Conservation (phyloP, 2,797 vertebrate genomes). For the Ctenosaura bakeri region DNA sequence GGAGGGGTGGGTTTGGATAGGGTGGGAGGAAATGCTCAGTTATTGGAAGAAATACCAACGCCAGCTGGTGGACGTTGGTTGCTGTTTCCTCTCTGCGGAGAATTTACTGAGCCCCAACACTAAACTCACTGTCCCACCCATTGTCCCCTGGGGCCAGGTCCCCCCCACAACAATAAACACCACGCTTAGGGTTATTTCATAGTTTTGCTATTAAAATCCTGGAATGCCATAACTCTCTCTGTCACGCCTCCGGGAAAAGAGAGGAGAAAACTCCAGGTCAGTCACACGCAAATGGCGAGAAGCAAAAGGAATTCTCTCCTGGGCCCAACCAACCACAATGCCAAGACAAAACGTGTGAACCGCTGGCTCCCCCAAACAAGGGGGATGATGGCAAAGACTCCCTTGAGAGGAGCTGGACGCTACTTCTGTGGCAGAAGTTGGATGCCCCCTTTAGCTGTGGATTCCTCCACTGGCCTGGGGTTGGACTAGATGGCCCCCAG, state of each 20-base stretch:
- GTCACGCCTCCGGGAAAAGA: not conserved
- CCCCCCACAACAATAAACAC: not conserved
- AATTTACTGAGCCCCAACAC: not conserved
- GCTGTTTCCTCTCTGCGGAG: slow-evolving; percentile 19
- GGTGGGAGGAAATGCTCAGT: slow-evolving; percentile 43
- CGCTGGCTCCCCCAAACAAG: too few species aligned
- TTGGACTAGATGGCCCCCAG: too few species aligned
- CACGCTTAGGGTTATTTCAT: not conserved
- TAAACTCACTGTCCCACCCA: not conserved
- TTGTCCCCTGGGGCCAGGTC: not conserved
- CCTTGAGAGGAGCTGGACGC: too few species aligned
- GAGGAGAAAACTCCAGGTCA: not conserved
- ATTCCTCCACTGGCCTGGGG: too few species aligned
- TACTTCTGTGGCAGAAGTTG: too few species aligned
- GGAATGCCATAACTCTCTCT: not conserved
- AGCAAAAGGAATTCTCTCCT: too few species aligned
- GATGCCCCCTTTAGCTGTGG: too few species aligned
- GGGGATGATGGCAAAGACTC: too few species aligned
- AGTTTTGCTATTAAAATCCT: too few species aligned
- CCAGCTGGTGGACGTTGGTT: slow-evolving; percentile 37
- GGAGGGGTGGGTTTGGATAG: not conserved
- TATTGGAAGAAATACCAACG: slow-evolving; percentile 26
- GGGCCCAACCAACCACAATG: too few species aligned
- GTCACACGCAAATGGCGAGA: too few species aligned
- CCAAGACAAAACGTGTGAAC: too few species aligned